Evolutionary conservation across 2,113 vertebrate species (phyloP), one percentile per base, ranked within the genome.

Genomic region (Phrynosoma platyrhinos): DNA sequence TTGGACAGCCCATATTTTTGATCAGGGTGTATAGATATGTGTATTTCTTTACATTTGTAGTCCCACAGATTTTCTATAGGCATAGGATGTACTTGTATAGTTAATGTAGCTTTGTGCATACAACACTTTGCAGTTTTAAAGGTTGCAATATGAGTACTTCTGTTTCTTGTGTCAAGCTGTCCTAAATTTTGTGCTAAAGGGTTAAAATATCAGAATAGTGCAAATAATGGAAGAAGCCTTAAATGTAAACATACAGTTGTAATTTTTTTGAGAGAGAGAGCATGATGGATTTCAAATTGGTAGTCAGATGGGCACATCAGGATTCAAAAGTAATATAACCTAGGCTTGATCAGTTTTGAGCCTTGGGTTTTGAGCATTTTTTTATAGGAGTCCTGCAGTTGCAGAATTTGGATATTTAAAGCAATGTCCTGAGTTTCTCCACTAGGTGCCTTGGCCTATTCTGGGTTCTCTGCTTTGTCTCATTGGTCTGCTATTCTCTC

Each of bases 401-500:
- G 55, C 12, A 40, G 27, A 30, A 14, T 42, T 27, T 64, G 36
- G 55, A 5, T 27, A 16, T 30, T 12, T 23, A 25, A 18, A 9
- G 21, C 77, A 52, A 76, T 68, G 58, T 21, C 23, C 5, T 18
- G 21, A 40, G 0, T 27, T 85, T 5, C 25, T 7, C 47, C 1
- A 7, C 30, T 68, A 69, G 25, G 55, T 27, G 36, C 25, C 25
- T 27, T 18, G 30, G 25, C 20, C 16, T 13, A 16, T 12, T 25
- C 7, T 18, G 0, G 5, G 55, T 81, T 8, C 25, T 52, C n/a
- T 92, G 79, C 14, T 40, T 90, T 2, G 0, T 3, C 76, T 66
- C 81, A 27, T 40, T 0, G 0, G 78, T 69, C 7, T 91, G 66
- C 87, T 42, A 64, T 93, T 84, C 21, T 55, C 1, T 47, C 87